Evolutionary conservation across 2,113 vertebrate genomes (phyloP), one percentile per base, ranked within the genome.

Genomic region (Corythoichthys haematopterus): DNA sequence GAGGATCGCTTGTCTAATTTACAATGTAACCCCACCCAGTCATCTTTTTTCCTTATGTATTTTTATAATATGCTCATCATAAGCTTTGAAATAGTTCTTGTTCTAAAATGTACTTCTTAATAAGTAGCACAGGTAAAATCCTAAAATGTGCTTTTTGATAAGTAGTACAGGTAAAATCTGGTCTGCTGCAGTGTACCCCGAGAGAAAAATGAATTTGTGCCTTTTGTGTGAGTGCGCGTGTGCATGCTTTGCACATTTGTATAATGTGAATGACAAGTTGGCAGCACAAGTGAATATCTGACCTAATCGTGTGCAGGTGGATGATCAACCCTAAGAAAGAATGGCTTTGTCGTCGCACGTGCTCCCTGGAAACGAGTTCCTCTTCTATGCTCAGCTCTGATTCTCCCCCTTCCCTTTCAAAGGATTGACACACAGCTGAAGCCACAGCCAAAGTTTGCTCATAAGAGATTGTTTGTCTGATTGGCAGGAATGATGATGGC

Each of bases 391-490:
- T 74, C 69, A 7, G 66, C 78, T 57, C 72, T 69, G 66, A 71
- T 67, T 80, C 77, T 70, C 69, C 16, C 20, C 14, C 20, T 28
- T 66, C 58, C 66, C 77, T 64, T 81, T 36, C 56, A 35, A 64
- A 70, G 77, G 81, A 77, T 74, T 74, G 78, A 87, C 82, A 76
- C 82, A 75, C 81, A 79, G 80, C 72, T 66, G 75, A 81, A 87
- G 80, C 82, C 64, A 72, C 79, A 85, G 86, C 84, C 87, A 81
- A 84, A 71, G 77, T 76, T 75, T 69, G 72, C 75, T 87, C 88
- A 89, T 91, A 89, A 91, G 87, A 89, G 90, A 90, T 90, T 67
- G 76, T 85, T 90, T 77, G 84, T 85, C 82, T 91, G 90, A 89
- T 89, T 84, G 69, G 77, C 70, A 79, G 81, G 84, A 85, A 77